phyloP scores from a whole-genome alignment of 2,888 invertebrate genomes.

The Ceramica pisi region DNA sequence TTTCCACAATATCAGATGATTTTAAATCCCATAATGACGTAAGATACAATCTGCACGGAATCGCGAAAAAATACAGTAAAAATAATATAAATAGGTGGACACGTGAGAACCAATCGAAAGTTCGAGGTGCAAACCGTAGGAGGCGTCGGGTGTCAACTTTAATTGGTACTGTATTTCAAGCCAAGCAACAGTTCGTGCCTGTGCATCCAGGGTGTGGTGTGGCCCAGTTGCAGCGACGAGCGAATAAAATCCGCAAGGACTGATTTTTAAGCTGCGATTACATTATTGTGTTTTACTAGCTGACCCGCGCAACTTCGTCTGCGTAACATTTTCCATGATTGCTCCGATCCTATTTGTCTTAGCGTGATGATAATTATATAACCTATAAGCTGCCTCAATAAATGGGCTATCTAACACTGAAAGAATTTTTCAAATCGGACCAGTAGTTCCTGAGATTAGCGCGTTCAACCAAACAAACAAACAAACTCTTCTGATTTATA shows the following conservation, averaged over 20 bases:
- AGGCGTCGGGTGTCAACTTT: slow-evolving; percentile 88
- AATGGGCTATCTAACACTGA: no score
- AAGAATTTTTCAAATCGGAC: no score
- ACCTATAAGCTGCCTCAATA: no score
- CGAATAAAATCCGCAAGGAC: neutral
- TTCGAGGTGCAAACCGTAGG: slow-evolving; percentile 84
- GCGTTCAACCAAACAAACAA: no score
- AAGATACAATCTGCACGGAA: slow-evolving; percentile 31
- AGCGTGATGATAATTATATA: no score
- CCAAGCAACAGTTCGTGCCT: slow-evolving; percentile 81
- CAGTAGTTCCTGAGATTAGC: no score
- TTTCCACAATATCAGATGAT: neutral
- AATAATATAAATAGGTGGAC: slow-evolving; percentile 67
- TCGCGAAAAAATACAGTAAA: slow-evolving; percentile 39
- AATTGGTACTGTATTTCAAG: slow-evolving; percentile 89
- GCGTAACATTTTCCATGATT: no score
- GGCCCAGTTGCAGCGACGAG: slow-evolving; percentile 69
- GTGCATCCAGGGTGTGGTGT: slow-evolving; percentile 72
- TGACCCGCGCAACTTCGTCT: no score
- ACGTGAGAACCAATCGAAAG: slow-evolving; percentile 79
- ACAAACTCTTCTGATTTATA: no score
- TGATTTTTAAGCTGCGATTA: neutral
- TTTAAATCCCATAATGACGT: slow-evolving; percentile 14
- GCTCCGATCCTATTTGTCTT: no score
- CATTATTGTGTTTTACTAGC: no score